Base-by-base conservation (phyloP, 2,113 vertebrate species). In the Pholis gunnellus region DNA sequence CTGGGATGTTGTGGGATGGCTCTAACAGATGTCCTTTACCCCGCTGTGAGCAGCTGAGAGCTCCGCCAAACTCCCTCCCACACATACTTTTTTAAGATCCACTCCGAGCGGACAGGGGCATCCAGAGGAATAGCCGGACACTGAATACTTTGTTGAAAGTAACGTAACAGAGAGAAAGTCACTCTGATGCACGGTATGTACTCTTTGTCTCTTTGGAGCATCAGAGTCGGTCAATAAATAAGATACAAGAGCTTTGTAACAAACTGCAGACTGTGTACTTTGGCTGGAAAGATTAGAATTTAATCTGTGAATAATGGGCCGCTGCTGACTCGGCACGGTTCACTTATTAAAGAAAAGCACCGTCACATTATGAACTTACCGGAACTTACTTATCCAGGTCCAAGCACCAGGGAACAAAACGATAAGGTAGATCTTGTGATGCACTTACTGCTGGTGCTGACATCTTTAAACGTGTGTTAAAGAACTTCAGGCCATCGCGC, bases 21-120 rank as follows among this genome's bases (percentile, higher is more conserved):
- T 90, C 78, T 22, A 84, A 75, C 89, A 86, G 90, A 91, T 92
- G 89, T 89, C 57, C 71, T 71, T 64, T 60, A 59, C 61, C 82
- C 85, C 0, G 44, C 75, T 77, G 82, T 0, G 77, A 75, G 68
- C 84, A 88, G 81, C 64, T 90, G 89, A 59, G 75, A 70, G 46
- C 74, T 84, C 74, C 74, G 71, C 54, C 57, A 82, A 63, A 42
- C 66, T 40, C 76, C 68, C 80, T 59, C 81, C 87, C 70, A 75
- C 73, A 68, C 72, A 52, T 27, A 71, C 42, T 66, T 60, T 60
- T n/a, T 34, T n/a, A 17, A 66, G 60, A 75, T 56, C 68, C 65
- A 40, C 42, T 68, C 46, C 15, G 71, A 68, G 59, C 68, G 25
- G 64, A 78, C 60, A n/a, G n/a, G 22, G 17, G 29, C 73, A n/a